phyloP scores from a whole-genome alignment of 92 coral and sea anemone genomes.

The Galaxea fascicularis region DNA sequence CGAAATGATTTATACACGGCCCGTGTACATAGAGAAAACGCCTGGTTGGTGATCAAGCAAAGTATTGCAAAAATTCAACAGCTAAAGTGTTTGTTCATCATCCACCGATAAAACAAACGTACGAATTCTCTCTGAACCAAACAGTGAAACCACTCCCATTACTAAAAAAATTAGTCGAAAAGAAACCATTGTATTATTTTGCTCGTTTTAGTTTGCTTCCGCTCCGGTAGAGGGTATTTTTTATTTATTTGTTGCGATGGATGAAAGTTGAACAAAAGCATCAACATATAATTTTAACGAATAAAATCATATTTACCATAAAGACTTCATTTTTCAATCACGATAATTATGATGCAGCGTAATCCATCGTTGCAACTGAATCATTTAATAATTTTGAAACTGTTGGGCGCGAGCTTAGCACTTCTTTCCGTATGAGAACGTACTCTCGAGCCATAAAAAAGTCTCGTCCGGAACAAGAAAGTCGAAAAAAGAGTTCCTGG shows the following conservation, averaged over 20 bases:
- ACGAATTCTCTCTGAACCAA: slow-evolving; percentile 23
- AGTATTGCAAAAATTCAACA: neutral
- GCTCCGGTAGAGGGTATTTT: neutral
- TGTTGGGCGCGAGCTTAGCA: neutral
- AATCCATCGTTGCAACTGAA: neutral
- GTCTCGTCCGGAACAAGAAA: slow-evolving; percentile 16
- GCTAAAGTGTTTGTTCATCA: slow-evolving; percentile 36
- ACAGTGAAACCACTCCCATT: neutral
- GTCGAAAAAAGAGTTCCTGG: neutral
- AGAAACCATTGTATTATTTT: neutral
- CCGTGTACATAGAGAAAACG: neutral
- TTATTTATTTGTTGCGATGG: slow-evolving; percentile 14
- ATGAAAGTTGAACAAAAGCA: slow-evolving; percentile 14
- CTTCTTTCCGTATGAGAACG: neutral
- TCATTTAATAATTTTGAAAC: neutral
- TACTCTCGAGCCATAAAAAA: neutral
- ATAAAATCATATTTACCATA: neutral
- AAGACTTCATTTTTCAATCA: neutral
- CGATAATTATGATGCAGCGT: neutral
- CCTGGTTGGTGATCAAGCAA: neutral
- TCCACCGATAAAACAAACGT: slow-evolving; percentile 24
- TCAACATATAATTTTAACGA: neutral
- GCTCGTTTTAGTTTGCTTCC: slow-evolving; percentile 24
- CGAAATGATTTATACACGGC: slow-evolving; percentile 13
- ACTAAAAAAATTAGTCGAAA: neutral